Conservation (phyloP, 2,888 invertebrate genomes). For the Andrena minutula region DNA sequence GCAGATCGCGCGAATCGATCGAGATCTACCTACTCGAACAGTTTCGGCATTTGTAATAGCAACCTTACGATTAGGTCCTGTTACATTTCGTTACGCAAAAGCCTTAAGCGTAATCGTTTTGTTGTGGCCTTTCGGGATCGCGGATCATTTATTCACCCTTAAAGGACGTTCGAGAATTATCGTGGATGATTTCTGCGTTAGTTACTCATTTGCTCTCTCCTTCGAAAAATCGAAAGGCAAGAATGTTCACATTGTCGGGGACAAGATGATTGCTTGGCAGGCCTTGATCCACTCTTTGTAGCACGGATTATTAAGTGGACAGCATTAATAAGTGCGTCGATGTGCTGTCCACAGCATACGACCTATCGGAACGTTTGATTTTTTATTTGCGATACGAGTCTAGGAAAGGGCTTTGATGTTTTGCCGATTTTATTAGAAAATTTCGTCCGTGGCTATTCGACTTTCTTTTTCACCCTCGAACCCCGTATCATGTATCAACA, state of each 20-base stretch:
- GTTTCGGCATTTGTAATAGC: neutral
- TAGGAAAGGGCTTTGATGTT: neutral
- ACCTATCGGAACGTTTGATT: neutral
- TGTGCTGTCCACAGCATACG: neutral
- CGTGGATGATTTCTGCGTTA: too few relatives aligned
- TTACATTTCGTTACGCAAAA: neutral
- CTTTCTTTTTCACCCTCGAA: too few relatives aligned
- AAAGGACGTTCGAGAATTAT: too few relatives aligned
- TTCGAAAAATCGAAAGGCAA: neutral
- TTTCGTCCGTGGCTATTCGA: too few relatives aligned
- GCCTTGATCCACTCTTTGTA: constrained; percentile 26
- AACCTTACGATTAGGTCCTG: neutral
- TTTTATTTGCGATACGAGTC: neutral
- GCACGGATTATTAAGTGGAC: constrained; percentile 21
- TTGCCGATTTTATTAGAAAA: too few relatives aligned
- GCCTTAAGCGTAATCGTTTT: too few relatives aligned
- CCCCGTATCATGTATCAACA: too few relatives aligned
- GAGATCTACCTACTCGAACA: too few relatives aligned
- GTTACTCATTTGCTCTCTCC: neutral
- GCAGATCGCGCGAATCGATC: neutral
- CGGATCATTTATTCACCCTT: too few relatives aligned
- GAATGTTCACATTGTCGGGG: neutral
- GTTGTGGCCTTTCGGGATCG: too few relatives aligned
- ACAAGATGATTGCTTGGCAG: neutral
- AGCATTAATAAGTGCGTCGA: constrained; percentile 8